These are phyloP conservation scores for Drosophila guanche DNA, from an alignment of 1,140 invertebrate genomes.

Conservation along the genomic window DNA sequence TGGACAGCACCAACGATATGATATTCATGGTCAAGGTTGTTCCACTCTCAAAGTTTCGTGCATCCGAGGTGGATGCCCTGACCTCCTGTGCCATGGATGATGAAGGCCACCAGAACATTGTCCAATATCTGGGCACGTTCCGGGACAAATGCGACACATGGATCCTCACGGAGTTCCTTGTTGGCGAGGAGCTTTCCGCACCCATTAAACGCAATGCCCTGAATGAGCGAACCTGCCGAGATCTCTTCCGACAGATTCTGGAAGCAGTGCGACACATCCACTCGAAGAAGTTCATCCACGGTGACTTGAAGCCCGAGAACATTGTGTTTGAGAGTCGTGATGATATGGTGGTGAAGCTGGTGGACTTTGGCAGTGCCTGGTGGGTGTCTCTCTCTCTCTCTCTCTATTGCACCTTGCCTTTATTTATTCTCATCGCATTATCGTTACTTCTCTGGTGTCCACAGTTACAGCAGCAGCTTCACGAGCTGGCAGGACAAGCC, in stretches of 20 bases:
- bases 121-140: constrained; percentile 92
- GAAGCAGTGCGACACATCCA: constrained; percentile 93
- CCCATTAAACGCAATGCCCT: constrained; percentile 87
- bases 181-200: constrained; percentile 94
- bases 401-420: too few species aligned
- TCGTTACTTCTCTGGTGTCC: not conserved
- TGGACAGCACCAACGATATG: constrained; percentile 53
- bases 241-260: constrained; percentile 91
- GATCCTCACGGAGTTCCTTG: constrained; percentile 93
- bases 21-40: constrained; percentile 87
- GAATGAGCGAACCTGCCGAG: constrained; percentile 88
- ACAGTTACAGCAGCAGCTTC: constrained; percentile 86
- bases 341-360: constrained; percentile 88
- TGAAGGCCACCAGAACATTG: constrained; percentile 91
- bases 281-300: constrained; percentile 91
- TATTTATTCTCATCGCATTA: not conserved
- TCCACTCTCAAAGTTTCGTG: constrained; percentile 87
- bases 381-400: constrained; percentile 5
- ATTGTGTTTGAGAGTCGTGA: constrained; percentile 88
- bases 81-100: constrained; percentile 63
- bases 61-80: constrained; percentile 75
- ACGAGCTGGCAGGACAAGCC: constrained; percentile 89
- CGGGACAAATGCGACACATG: constrained; percentile 92
- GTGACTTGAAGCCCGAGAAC: constrained; percentile 96
- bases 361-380: constrained; percentile 96